Percentiles rank a stretch among this genome's conserved stretches.
Evolutionary conservation across 2,113 vertebrate genomes (phyloP).

Genomic region (Callaeas wilsoni): DNA sequence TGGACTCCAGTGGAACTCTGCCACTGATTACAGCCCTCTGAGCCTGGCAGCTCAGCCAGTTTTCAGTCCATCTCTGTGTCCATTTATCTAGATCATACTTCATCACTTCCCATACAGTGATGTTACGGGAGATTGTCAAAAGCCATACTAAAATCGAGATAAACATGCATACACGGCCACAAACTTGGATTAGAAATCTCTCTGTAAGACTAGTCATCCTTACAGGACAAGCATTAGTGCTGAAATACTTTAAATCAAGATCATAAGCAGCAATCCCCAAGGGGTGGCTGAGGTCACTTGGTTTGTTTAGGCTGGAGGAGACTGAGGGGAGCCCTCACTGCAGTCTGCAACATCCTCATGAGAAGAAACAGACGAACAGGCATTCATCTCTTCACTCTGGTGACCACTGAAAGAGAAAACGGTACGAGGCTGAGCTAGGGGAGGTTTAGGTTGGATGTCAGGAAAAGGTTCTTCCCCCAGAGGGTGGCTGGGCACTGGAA

Average conservation of each 20-base stretch:
- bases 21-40: neutral
- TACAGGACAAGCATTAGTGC: neutral
- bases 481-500: neutral
- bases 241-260: neutral
- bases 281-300: neutral
- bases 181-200: neutral
- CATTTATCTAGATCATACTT: neutral
- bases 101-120: neutral
- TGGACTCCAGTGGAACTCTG: neutral
- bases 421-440: too few species aligned
- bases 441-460: neutral
- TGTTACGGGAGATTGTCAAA: neutral
- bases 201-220: neutral
- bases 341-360: rapidly evolving
- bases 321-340: neutral
- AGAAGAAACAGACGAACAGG: too few species aligned
- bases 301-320: neutral
- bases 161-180: neutral
- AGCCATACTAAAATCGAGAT: neutral
- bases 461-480: neutral
- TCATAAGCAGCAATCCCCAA: neutral
- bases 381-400: neutral
- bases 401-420: too few species aligned
- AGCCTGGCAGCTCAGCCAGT: neutral
- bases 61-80: neutral